A percentile compares a stretch with the other conserved stretches of the same genome.
Conservation (phyloP, 2,113 vertebrate genomes). For the Myocastor coypus region DNA sequence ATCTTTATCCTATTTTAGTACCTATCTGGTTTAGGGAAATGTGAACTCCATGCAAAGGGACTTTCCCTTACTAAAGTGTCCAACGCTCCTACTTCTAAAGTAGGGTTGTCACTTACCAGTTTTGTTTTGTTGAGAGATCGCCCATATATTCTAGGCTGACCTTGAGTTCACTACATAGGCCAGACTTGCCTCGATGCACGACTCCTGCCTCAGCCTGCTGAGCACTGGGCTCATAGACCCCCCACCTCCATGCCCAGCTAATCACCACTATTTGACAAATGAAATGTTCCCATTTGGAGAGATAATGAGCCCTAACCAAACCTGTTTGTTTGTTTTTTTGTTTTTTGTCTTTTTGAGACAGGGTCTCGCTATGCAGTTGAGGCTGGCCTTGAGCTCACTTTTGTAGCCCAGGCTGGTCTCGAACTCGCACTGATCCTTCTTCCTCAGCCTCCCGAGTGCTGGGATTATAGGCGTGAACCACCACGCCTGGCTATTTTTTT, state of each 20-base stretch:
- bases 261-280: neutral
- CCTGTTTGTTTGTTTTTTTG: too few relatives aligned
- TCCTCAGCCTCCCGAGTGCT: too few relatives aligned
- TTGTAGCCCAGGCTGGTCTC: too few relatives aligned
- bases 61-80: neutral
- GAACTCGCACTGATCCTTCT: too few relatives aligned
- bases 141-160: neutral
- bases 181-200: neutral
- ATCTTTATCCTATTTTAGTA: conserved; percentile 11
- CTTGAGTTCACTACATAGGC: neutral
- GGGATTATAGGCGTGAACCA: too few relatives aligned
- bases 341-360: too few relatives aligned
- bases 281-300: neutral
- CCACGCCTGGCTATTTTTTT: too few relatives aligned
- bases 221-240: neutral
- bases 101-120: neutral
- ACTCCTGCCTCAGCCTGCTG: neutral
- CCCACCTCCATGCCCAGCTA: neutral
- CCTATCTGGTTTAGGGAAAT: neutral
- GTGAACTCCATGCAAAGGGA: neutral
- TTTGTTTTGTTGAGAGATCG: neutral
- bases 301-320: neutral
- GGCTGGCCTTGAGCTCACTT: too few relatives aligned
- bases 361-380: too few relatives aligned
- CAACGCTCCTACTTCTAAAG: neutral